phyloP scores from a whole-genome alignment of 2,888 invertebrate species.

The Pyrrhosoma nymphula region DNA sequence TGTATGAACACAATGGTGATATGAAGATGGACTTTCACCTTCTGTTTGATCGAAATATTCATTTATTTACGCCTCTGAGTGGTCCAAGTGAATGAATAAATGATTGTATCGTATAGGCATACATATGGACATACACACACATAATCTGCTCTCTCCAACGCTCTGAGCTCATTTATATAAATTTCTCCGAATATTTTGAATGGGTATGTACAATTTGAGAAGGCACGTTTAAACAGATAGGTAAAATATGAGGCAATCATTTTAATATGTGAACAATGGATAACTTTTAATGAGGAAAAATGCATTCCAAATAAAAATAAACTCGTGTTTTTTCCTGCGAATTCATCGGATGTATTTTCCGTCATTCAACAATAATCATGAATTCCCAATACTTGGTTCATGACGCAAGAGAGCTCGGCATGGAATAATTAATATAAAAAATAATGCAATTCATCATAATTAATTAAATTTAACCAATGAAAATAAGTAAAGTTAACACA shows the following conservation, averaged over 20 bases:
- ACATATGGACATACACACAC: too few species aligned
- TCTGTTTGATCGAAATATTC: too few species aligned
- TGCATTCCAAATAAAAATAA: background rate
- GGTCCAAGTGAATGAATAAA: background rate
- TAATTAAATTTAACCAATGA: too few species aligned
- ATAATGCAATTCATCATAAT: too few species aligned
- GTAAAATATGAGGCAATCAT: background rate
- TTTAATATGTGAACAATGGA: background rate
- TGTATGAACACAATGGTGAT: background rate
- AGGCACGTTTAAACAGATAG: background rate
- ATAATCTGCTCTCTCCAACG: background rate
- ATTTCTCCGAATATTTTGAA: background rate
- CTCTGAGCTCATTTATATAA: background rate
- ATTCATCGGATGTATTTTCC: background rate
- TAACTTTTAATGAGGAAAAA: background rate
- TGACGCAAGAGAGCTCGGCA: too few species aligned
- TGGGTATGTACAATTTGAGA: background rate
- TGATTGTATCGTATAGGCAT: too few species aligned
- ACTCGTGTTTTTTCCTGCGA: background rate
- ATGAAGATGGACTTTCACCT: too few species aligned
- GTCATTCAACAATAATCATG: background rate
- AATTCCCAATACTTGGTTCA: background rate
- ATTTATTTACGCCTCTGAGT: too few species aligned
- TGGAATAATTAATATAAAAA: too few species aligned
- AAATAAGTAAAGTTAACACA: too few species aligned